Evolutionary conservation across 2,797 vertebrate genomes (phyloP).

Genomic region (Hyperoplus lanceolatus): DNA sequence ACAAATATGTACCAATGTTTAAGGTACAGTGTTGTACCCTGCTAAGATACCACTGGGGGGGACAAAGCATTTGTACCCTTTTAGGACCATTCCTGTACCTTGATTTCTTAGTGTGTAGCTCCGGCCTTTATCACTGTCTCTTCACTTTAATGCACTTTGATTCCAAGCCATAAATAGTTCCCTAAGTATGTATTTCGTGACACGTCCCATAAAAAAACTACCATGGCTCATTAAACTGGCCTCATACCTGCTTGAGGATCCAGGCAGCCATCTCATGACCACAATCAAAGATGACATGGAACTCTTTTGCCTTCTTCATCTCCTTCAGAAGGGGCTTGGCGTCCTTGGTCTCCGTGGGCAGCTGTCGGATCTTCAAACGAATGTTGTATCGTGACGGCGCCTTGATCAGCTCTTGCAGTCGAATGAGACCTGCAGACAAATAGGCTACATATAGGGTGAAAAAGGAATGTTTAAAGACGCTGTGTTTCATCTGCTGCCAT

Average conservation of each 20-base stretch:
- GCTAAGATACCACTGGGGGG: too few relatives aligned
- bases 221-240: slow-evolving; percentile 26
- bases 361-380: slow-evolving; percentile 97
- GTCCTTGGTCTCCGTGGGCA: slow-evolving; percentile 96
- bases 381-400: slow-evolving; percentile 97
- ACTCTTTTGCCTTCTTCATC: slow-evolving; percentile 99
- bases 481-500: slow-evolving; percentile 75
- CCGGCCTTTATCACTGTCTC: neutral
- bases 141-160: neutral
- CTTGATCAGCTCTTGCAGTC: slow-evolving; percentile 98
- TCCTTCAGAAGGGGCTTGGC: slow-evolving; percentile 98
- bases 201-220: neutral
- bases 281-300: slow-evolving; percentile 98
- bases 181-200: neutral
- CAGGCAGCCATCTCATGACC: slow-evolving; percentile 98
- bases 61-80: too few relatives aligned
- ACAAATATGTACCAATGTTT: too few relatives aligned
- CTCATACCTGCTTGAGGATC: slow-evolving; percentile 94
- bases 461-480: slow-evolving; percentile 65
- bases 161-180: neutral
- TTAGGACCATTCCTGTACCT: too few relatives aligned
- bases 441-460: slow-evolving; percentile 55
- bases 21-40: too few relatives aligned
- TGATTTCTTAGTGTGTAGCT: neutral
- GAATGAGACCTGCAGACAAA: slow-evolving; percentile 92